phyloP scores from a whole-genome alignment of 2,888 invertebrate genomes.

The Gerris lacustris region DNA sequence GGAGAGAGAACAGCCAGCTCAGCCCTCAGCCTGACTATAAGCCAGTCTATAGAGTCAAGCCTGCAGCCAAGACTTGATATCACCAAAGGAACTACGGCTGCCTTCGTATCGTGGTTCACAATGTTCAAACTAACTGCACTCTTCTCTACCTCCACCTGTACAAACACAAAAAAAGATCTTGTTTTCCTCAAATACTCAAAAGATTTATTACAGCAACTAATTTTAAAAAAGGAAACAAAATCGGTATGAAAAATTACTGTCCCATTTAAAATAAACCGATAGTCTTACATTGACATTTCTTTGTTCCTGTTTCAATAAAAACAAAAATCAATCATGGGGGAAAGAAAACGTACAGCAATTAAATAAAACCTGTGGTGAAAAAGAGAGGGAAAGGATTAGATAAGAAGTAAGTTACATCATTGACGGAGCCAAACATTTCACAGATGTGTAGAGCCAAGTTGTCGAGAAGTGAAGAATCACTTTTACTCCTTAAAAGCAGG shows the following conservation, averaged over 20 bases:
- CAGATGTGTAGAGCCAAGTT: slow-evolving; percentile 39
- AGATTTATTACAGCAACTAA: neutral
- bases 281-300: too few species aligned
- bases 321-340: too few species aligned
- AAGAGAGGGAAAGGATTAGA: too few species aligned
- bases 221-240: neutral
- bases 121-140: slow-evolving; percentile 24
- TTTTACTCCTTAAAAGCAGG: slow-evolving; percentile 36
- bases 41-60: slow-evolving; percentile 39
- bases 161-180: neutral
- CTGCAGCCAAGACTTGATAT: slow-evolving; percentile 28
- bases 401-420: slow-evolving; percentile 34
- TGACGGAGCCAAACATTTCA: slow-evolving; percentile 38
- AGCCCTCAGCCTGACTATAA: slow-evolving; percentile 36
- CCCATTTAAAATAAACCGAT: too few species aligned
- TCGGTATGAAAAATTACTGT: neutral
- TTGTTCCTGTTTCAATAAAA: too few species aligned
- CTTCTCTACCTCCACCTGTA: slow-evolving; percentile 26
- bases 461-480: slow-evolving; percentile 37
- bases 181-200: neutral
- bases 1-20: slow-evolving; percentile 32
- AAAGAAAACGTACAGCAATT: too few species aligned
- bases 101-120: slow-evolving; percentile 26
- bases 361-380: too few species aligned
- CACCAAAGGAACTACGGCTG: slow-evolving; percentile 24